Conservation (phyloP, 2,888 invertebrate genomes). For the Apamea sordens region DNA sequence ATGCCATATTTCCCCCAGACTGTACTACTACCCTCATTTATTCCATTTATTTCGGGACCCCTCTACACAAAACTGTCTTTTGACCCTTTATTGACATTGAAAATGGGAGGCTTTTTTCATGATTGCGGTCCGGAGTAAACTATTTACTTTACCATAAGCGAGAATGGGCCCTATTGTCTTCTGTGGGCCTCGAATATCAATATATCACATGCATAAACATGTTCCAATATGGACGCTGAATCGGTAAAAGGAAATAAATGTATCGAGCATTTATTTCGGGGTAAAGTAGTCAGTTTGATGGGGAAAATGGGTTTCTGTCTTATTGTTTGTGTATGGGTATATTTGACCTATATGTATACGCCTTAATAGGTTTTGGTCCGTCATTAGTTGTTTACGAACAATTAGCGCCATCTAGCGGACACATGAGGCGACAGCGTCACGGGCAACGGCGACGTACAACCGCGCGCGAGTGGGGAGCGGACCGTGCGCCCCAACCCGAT, state of each 20-base stretch:
- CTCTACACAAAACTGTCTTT: constrained; percentile 58
- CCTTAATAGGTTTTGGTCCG: constrained; percentile 26
- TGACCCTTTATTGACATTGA: constrained; percentile 67
- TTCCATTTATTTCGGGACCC: constrained; percentile 59
- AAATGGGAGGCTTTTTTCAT: constrained; percentile 63
- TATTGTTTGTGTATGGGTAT: constrained; percentile 36
- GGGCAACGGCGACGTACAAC: too few relatives aligned
- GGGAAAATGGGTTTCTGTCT: constrained; percentile 40
- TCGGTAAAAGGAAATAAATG: constrained; percentile 48
- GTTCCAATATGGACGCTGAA: constrained; percentile 42
- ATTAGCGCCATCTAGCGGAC: too few relatives aligned
- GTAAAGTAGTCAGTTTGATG: constrained; percentile 34
- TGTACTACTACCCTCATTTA: constrained; percentile 50
- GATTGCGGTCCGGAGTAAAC: constrained; percentile 61
- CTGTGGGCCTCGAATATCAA: constrained; percentile 45
- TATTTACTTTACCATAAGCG: constrained; percentile 54
- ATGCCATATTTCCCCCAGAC: constrained; percentile 50
- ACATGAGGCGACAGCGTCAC: too few relatives aligned
- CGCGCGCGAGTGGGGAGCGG: too few relatives aligned
- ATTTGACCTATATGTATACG: constrained; percentile 9
- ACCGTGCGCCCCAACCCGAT: too few relatives aligned
- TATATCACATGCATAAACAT: constrained; percentile 65
- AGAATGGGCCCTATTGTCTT: constrained; percentile 57
- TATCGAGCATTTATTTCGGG: constrained; percentile 51
- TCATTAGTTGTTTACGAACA: too few relatives aligned